Percentiles rank a stretch among this genome's conserved stretches.
Evolutionary conservation across 2,888 invertebrate genomes (phyloP).

Genomic region (Drosophila basisetae): DNA sequence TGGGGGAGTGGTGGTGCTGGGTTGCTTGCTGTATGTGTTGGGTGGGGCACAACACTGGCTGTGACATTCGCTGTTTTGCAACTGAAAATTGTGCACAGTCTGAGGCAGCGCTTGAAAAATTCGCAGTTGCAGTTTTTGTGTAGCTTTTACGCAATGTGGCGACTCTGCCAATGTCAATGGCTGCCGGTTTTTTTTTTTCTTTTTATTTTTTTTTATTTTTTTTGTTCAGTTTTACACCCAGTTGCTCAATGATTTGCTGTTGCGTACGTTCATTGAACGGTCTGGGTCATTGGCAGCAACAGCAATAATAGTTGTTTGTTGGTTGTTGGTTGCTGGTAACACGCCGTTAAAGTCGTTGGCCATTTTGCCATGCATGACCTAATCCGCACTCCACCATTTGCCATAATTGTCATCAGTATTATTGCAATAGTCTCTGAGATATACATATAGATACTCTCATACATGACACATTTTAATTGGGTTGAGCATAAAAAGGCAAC

Average conservation of each 20-base stretch:
- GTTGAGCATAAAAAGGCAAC: constrained; percentile 23
- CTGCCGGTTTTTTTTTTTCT: constrained; percentile 24
- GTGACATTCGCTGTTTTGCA: constrained; percentile 57
- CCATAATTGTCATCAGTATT: constrained; percentile 58
- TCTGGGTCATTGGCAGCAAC: constrained; percentile 56
- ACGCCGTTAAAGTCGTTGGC: constrained; percentile 51
- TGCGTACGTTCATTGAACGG: constrained; percentile 52
- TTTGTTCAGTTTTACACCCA: constrained; percentile 9
- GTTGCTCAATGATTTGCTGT: constrained; percentile 26
- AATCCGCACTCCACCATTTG: constrained; percentile 55
- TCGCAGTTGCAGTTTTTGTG: constrained; percentile 26
- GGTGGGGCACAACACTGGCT: constrained; percentile 42
- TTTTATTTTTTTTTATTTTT: constrained; percentile 2
- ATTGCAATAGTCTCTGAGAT: constrained; percentile 27
- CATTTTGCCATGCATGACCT: constrained; percentile 63
- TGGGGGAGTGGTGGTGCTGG: not conserved
- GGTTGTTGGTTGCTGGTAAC: constrained; percentile 18
- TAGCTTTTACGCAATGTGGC: constrained; percentile 51
- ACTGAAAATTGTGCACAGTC: constrained; percentile 42
- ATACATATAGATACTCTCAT: not conserved
- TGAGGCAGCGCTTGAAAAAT: constrained; percentile 22
- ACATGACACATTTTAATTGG: constrained; percentile 56
- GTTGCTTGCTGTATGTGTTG: not conserved
- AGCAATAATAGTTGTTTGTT: constrained; percentile 6
- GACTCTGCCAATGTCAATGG: constrained; percentile 53